Base-by-base conservation (phyloP, 2,888 invertebrate species). In the Cryptosula pallasiana region DNA sequence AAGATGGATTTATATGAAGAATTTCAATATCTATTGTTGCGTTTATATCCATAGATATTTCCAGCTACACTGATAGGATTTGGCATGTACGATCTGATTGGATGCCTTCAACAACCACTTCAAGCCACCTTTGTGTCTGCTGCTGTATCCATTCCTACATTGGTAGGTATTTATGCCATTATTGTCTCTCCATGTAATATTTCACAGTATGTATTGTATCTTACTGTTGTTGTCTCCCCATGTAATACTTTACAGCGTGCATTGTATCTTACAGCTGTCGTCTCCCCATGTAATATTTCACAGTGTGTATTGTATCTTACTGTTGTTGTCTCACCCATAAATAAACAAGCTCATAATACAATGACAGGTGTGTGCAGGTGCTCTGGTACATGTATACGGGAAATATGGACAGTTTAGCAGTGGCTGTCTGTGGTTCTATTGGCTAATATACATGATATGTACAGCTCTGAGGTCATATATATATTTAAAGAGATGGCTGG, bases 351-450 rank as follows among this genome's bases (percentile, higher is more conserved):
- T 23, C 55, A 5, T n/a, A 55, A 16, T 5, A 23, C 25, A n/a
- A 13, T 3, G 5, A 55, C 55, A 55, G 55, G 55, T 55, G 23
- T 55, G 55, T 55, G 9, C 55, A 55, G 55, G 13, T 55, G 55
- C n/a, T 55, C 55, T 55, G 55, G 55, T 55, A 5, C 55, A 55
- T 55, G 13, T 55, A 55, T 55, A 55, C 55, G 25, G 55, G 23
- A n/a, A n/a, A 55, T 55, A 55, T 55, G 55, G 55, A 55, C 55
- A 55, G 55, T 55, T 55, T n/a, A 55, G 13, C 25, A 55, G 55
- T 55, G 55, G 55, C 5, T 25, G 5, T 13, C 23, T 55, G n/a
- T 55, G 55, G 5, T n/a, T 3, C 5, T 55, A 55, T n/a, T n/a
- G 3, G 9, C n/a, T 55, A 3, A 3, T 55, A n/a, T 55, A 20